Evolutionary conservation across 2,113 vertebrate species (phyloP), one percentile per base, ranked within the genome.

Genomic region (Sisor rabdophorus): DNA sequence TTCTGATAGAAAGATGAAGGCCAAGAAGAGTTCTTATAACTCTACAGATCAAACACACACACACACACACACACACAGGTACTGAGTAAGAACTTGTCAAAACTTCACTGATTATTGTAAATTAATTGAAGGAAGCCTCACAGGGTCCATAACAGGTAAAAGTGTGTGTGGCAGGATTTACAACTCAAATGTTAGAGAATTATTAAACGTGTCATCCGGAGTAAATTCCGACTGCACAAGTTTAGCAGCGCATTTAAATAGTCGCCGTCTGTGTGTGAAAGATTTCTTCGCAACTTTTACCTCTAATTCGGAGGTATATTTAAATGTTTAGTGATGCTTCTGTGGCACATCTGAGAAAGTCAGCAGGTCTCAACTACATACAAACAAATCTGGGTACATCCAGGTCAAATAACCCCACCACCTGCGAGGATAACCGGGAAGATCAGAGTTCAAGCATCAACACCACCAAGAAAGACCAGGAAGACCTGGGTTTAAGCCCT

Each of bases 181-280:
- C 17, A 10, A 48, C 15, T 26, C 64, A 67, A 48, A 7, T 68
- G 64, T 50, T 68, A 48, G 44, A 50, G 22, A 68, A 68, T 68
- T 44, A 26, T 24, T 48, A 67, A 68, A 48, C 19, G 22, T 68
- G 40, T 50, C 22, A 2, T 10, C 16, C 44, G 24, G 13, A 68
- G 64, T 68, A 50, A 44, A 50, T 48, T 24, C 22, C 47, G 44
- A 44, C 59, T 32, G 30, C 59, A 30, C 26, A 64, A 40, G 60
- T 64, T 64, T 64, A 64, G 22, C 11, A n/a, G 61, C 59, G 20
- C 10, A 1, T 6, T 22, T 4, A 64, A 64, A 64, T 68, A 19
- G 44, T 68, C 44, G 47, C 36, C 22, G 1, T 26, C 64, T 67
- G n/a, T 15, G 40, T 48, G 64, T 47, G 15, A 48, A 26, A 50